Conservation (phyloP, 2,113 vertebrate species). For the Odocoileus virginianus region DNA sequence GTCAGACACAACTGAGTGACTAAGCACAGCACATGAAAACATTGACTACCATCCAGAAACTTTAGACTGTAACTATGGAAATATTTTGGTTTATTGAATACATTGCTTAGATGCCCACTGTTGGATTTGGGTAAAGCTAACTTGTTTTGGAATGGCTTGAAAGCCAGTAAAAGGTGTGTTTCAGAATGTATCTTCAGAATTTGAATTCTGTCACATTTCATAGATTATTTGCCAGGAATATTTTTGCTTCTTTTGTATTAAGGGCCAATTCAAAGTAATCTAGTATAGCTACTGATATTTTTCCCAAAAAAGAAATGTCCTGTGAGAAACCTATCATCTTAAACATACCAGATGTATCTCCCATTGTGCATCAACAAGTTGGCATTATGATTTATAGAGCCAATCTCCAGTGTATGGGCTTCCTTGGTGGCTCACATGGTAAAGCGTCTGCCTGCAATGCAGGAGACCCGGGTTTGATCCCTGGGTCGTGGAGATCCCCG, state of each 20-base stretch:
- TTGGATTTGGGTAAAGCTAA: background rate
- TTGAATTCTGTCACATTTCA: background rate
- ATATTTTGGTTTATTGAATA: background rate
- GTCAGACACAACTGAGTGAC: background rate
- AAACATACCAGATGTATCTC: background rate
- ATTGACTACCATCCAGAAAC: background rate
- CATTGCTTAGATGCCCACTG: background rate
- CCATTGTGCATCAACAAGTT: background rate
- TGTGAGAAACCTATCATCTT: background rate
- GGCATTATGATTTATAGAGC: background rate
- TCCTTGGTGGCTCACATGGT: background rate
- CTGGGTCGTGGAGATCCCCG: background rate
- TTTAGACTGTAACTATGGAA: background rate
- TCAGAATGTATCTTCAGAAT: background rate
- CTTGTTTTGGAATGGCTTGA: background rate
- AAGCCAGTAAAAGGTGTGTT: background rate
- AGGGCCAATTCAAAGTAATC: background rate
- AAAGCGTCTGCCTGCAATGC: background rate
- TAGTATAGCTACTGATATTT: background rate
- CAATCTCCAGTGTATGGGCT: background rate
- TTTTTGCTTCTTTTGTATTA: background rate
- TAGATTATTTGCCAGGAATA: background rate
- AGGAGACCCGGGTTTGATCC: background rate
- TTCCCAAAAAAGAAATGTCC: background rate
- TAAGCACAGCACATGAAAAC: background rate